Conservation (phyloP, 2,888 invertebrate genomes). For the Alcis repandata region DNA sequence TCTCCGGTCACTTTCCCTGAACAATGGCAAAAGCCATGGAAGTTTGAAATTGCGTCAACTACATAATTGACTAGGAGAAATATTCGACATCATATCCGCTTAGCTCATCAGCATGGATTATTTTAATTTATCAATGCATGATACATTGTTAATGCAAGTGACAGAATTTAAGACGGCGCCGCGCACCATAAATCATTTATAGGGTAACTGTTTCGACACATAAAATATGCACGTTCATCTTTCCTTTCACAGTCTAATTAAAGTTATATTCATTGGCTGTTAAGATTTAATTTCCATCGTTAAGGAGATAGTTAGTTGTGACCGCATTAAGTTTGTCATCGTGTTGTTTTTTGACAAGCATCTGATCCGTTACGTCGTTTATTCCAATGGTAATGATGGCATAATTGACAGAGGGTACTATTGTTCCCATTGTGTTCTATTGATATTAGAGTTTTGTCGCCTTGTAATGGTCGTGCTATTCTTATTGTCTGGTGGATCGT, state of each 20-base stretch:
- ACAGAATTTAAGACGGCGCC: constrained; percentile 73
- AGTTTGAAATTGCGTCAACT: constrained; percentile 13
- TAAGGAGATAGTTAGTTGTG: constrained; percentile 48
- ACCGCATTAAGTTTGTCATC: constrained; percentile 68
- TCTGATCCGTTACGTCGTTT: constrained; percentile 83
- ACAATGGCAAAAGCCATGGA: constrained; percentile 46
- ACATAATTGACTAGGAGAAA: not conserved
- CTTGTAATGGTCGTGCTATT: constrained; percentile 79
- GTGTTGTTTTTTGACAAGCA: constrained; percentile 79
- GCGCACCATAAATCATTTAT: constrained; percentile 80
- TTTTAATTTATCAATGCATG: constrained; percentile 69
- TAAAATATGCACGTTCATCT: constrained; percentile 73
- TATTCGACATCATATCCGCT: constrained; percentile 7
- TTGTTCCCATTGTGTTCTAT: constrained; percentile 84
- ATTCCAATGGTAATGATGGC: constrained; percentile 85
- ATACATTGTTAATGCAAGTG: constrained; percentile 69
- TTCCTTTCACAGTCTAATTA: constrained; percentile 48
- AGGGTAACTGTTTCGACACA: constrained; percentile 73
- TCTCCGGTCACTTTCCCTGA: constrained; percentile 67
- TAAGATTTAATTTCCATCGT: constrained; percentile 66
- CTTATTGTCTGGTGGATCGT: constrained; percentile 76
- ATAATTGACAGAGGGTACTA: constrained; percentile 86
- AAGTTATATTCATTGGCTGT: constrained; percentile 57
- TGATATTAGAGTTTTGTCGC: constrained; percentile 85
- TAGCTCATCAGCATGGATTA: constrained; percentile 21